These are phyloP conservation scores for Entomobrya multifasciata DNA, from an alignment of 2,888 invertebrate genomes.

Conservation along the genomic window DNA sequence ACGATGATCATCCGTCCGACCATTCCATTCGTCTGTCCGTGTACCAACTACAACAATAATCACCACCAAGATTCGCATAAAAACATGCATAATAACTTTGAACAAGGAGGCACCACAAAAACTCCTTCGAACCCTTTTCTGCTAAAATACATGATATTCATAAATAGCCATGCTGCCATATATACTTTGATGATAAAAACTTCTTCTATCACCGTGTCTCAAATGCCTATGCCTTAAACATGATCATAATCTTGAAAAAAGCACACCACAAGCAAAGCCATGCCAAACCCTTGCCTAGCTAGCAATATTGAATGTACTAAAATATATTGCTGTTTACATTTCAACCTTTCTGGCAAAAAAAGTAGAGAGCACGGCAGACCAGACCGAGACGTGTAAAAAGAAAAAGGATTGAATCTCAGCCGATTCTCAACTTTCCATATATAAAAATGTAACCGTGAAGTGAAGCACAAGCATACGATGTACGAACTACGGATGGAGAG, in stretches of 20 bases:
- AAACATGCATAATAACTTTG: constrained; percentile 44
- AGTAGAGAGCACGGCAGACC: background rate
- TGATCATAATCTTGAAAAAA: background rate
- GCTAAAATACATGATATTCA: background rate
- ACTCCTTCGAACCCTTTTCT: background rate
- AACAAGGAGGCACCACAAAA: constrained; percentile 28
- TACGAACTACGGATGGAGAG: constrained; percentile 37
- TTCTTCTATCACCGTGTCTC: too few species aligned
- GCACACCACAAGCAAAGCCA: background rate
- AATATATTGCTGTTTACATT: background rate
- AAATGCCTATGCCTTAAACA: too few species aligned
- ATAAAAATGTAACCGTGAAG: constrained; percentile 36
- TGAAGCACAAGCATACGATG: background rate
- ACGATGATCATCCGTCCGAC: constrained; percentile 53
- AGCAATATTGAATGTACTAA: constrained; percentile 28
- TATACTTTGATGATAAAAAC: too few species aligned
- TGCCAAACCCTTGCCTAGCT: background rate
- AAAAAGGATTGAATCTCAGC: constrained; percentile 12
- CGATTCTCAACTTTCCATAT: background rate
- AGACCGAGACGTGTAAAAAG: background rate
- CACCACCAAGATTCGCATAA: constrained; percentile 67
- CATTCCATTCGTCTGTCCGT: constrained; percentile 67
- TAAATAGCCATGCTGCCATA: background rate
- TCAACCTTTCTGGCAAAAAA: constrained; percentile 34
- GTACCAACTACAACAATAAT: constrained; percentile 65